These are phyloP conservation scores for Enteromius trimaculatus DNA, from an alignment of 2,797 vertebrate species.

Conservation along the genomic window DNA sequence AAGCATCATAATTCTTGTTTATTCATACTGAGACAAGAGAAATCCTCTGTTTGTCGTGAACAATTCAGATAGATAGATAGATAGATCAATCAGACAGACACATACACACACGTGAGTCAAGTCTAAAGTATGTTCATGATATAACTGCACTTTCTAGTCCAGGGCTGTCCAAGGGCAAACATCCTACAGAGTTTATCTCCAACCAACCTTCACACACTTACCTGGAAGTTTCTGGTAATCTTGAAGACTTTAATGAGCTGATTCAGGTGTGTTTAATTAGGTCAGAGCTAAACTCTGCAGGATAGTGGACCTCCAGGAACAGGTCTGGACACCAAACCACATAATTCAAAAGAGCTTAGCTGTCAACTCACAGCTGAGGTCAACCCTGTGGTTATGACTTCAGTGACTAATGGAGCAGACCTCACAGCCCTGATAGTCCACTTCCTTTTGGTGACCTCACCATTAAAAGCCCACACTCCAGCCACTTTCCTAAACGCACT, in stretches of 20 bases:
- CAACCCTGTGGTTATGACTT: conserved; percentile 44
- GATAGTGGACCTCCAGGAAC: neutral
- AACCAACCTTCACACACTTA: neutral
- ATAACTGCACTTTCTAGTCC: neutral
- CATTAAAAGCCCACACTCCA: conserved; percentile 44
- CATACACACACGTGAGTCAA: neutral
- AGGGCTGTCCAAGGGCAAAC: neutral
- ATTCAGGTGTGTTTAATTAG: neutral
- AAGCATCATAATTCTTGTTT: conserved; percentile 1
- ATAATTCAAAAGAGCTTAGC: conserved; percentile 29
- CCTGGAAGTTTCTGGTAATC: neutral
- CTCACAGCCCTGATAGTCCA: conserved; percentile 30
- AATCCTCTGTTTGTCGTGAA: neutral
- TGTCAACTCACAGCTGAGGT: conserved; percentile 29
- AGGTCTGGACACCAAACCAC: conserved; percentile 2
- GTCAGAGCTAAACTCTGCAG: neutral
- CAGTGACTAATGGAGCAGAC: conserved; percentile 53
- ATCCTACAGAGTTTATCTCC: neutral
- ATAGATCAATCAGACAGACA: too few relatives aligned
- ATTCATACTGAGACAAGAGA: neutral
- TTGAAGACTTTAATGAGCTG: neutral
- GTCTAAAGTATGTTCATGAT: conserved; percentile 9
- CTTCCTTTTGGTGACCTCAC: conserved; percentile 24
- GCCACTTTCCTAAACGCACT: conserved; percentile 37
- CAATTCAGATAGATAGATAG: neutral